These are phyloP conservation scores for Aphrophora alni DNA, from an alignment of 2,888 invertebrate species.

Conservation along the genomic window DNA sequence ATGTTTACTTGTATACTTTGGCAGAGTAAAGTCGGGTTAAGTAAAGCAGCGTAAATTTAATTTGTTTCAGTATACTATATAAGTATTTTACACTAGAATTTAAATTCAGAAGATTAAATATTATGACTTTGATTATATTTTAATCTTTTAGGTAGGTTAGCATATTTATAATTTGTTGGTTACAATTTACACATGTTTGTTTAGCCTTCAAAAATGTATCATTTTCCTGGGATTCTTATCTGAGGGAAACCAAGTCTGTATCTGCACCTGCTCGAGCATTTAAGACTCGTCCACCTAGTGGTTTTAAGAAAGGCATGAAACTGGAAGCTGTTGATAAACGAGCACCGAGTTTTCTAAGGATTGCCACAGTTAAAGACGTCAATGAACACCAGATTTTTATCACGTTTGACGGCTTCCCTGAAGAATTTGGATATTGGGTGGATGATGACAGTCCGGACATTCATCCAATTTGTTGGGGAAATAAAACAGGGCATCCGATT, in stretches of 20 bases:
- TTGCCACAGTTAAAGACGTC: conserved; percentile 74
- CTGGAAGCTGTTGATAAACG: conserved; percentile 61
- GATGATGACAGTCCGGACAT: conserved; percentile 91
- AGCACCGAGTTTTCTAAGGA: conserved; percentile 81
- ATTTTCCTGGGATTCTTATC: conserved; percentile 87
- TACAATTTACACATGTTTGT: conserved; percentile 40
- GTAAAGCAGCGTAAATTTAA: too few relatives aligned
- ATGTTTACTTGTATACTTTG: too few relatives aligned
- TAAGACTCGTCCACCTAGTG: conserved; percentile 76
- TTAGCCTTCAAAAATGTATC: conserved; percentile 72
- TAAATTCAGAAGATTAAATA: too few relatives aligned
- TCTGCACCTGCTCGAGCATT: conserved; percentile 85
- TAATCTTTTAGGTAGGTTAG: too few relatives aligned
- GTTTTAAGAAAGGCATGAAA: conserved; percentile 85
- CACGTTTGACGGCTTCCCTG: conserved; percentile 90
- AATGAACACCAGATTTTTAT: conserved; percentile 70
- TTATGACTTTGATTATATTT: too few relatives aligned
- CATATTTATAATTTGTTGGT: too few relatives aligned
- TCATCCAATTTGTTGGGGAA: conserved; percentile 92
- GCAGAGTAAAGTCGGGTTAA: too few relatives aligned
- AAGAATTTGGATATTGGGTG: conserved; percentile 83
- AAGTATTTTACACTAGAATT: too few relatives aligned
- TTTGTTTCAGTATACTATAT: too few relatives aligned
- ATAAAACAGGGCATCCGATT: conserved; percentile 84
- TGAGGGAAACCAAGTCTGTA: conserved; percentile 74